Evolutionary conservation across 2,797 vertebrate species (phyloP).

Genomic region (Megaceryle alcyon): DNA sequence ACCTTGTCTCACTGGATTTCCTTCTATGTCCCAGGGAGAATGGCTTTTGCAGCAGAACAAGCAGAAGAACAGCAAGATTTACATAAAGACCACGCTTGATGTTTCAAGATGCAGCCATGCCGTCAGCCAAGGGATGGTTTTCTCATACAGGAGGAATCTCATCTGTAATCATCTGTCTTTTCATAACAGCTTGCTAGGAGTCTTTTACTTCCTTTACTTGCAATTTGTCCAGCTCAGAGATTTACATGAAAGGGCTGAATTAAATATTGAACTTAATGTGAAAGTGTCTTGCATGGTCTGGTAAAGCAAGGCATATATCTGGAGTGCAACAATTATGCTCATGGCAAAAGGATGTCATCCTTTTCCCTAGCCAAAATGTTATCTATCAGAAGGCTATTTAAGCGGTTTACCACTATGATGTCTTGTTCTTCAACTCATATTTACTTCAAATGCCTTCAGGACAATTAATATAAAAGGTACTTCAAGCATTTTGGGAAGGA

Average conservation of each 20-base stretch:
- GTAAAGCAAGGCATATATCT: background rate
- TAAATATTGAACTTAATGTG: background rate
- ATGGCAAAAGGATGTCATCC: background rate
- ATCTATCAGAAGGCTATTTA: background rate
- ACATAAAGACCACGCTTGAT: conserved; percentile 62
- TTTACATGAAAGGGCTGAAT: background rate
- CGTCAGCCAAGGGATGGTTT: background rate
- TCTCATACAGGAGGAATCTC: conserved; percentile 49
- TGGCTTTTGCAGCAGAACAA: conserved; percentile 65
- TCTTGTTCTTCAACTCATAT: background rate
- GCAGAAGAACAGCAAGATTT: conserved; percentile 71
- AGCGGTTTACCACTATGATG: background rate
- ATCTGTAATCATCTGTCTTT: conserved; percentile 32
- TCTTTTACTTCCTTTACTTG: conserved; percentile 26
- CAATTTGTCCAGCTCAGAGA: conserved; percentile 8
- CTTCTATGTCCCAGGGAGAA: conserved; percentile 63
- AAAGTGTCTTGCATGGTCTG: background rate
- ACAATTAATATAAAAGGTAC: background rate
- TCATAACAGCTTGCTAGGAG: conserved; percentile 24
- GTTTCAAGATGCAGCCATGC: conserved; percentile 71
- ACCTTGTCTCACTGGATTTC: conserved; percentile 82
- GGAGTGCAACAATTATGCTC: background rate
- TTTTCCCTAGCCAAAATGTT: background rate
- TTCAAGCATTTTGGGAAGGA: background rate
- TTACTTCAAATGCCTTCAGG: background rate